Base-by-base conservation (phyloP, 2,888 invertebrate genomes). In the Sturmia bella region DNA sequence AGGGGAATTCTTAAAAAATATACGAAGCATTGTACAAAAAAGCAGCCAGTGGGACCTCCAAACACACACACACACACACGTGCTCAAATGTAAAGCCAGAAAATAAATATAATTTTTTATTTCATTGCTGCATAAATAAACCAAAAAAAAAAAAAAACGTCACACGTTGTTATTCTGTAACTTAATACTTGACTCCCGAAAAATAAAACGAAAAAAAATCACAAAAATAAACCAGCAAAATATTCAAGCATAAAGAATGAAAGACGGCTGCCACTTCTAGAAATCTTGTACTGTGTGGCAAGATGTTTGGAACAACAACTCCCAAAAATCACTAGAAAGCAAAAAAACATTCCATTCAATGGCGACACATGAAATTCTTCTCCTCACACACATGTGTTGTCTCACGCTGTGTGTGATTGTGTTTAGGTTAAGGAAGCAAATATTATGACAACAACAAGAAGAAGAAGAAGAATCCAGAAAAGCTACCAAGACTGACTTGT, bases 81-180 rank as follows among this genome's bases (percentile, higher is more conserved):
- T n/a, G n/a, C n/a, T n/a, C n/a, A n/a, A n/a, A n/a, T 37, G 59
- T 37, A n/a, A 57, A 41, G 15, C 61, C 43, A 57, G 54, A 32
- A 70, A 50, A 59, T 50, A 72, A 32, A 57, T 57, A 9, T 63
- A 12, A 45, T 12, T 6, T 48, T 41, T 52, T 52, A 54, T 52
- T 41, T 52, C 24, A 6, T 50, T 52, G 19, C 27, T 39, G 13
- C 37, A 45, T 15, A 37, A 52, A 63, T 41, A 72, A 57, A 32
- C 3, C 3, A 27, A 27, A 27, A 27, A 27, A 27, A 27, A 27
- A 27, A 27, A 27, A 4, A 32, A 41, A 24, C 73, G 15, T 66
- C 69, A 77, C 69, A 77, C 78, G 45, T 21, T 56, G 70, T 75
- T 75, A 69, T 43, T 59, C 54, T 78, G 82, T 75, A 82, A 82